Base-by-base conservation (phyloP, 2,888 invertebrate genomes). In the Dione vanillae region DNA sequence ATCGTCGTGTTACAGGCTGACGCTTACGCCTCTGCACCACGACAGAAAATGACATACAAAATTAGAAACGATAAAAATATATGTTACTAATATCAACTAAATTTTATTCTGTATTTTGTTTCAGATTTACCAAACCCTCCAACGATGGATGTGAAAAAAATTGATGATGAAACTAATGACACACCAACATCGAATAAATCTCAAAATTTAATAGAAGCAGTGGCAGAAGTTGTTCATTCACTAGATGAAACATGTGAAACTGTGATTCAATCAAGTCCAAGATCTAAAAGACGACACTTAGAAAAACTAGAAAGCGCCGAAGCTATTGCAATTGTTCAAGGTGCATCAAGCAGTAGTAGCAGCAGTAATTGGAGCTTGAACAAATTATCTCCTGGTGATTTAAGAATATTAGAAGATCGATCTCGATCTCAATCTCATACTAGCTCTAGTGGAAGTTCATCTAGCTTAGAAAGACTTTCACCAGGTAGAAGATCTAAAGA, bases 211-310 rank as follows among this genome's bases (percentile, higher is more conserved):
- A 83, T 96, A 61, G 95, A 96, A 82, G 95, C 96, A 1, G 95
- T 94, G 0, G 95, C 95, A 0, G 95, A 95, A 59, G 95, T 95
- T 0, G 96, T 95, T 0, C 95, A 94, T 77, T 94, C 95, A 1
- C 82, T 96, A 58, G 96, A 96, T 78, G 95, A 95, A 80, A 94
- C 96, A 0, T 96, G 96, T 20, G 96, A 95, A 81, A 94, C 95
- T 43, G 95, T 95, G 0, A 95, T 96, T 69, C 95, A 95, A 83
- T 94, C 94, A 16, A 95, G 95, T 79, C 94, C 95, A 40, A 85
- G 94, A 74, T 88, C 94, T 0, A 94, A 94, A 78, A 82, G 94
- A 74, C 92, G 88, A 81, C 90, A 94, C 54, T 79, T 94, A 1
- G 94, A 94, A 72, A 90, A 92, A 79, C 80, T 93, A 19, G 94